Evolutionary conservation across 2,888 invertebrate species (phyloP).

Genomic region (Holacanthella duospinosa): DNA sequence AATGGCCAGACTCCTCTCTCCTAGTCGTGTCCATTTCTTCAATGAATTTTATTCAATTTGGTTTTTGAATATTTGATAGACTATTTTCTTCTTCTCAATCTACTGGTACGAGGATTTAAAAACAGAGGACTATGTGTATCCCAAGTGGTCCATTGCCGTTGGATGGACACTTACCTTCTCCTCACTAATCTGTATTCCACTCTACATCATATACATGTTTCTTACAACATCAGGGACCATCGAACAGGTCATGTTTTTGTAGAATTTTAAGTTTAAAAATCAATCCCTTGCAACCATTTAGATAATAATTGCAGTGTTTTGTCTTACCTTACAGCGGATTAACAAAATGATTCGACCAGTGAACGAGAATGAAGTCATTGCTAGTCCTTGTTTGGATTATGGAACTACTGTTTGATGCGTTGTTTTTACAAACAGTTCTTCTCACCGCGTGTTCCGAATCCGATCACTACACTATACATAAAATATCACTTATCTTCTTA

Average conservation of each 20-base stretch:
- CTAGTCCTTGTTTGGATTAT: conserved; percentile 31
- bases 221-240: conserved; percentile 56
- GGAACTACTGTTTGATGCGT: conserved; percentile 33
- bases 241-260: conserved; percentile 42
- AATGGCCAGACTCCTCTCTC: neutral
- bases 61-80: conserved; percentile 44
- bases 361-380: conserved; percentile 40
- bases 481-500: neutral
- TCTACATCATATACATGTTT: conserved; percentile 69
- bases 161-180: conserved; percentile 75
- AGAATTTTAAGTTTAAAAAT: neutral
- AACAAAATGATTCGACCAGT: conserved; percentile 47
- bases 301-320: neutral
- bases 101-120: conserved; percentile 66
- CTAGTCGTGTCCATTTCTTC: neutral
- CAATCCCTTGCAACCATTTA: neutral
- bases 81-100: conserved; percentile 72
- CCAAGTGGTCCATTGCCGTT: conserved; percentile 66
- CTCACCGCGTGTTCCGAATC: too few species aligned
- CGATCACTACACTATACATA: neutral
- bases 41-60: too few species aligned
- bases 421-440: neutral
- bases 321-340: conserved; percentile 43
- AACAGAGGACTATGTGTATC: conserved; percentile 58
- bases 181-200: conserved; percentile 73